These are phyloP conservation scores for Chlorodrepanis virens DNA, from an alignment of 2,113 vertebrate species.

Conservation along the genomic window DNA sequence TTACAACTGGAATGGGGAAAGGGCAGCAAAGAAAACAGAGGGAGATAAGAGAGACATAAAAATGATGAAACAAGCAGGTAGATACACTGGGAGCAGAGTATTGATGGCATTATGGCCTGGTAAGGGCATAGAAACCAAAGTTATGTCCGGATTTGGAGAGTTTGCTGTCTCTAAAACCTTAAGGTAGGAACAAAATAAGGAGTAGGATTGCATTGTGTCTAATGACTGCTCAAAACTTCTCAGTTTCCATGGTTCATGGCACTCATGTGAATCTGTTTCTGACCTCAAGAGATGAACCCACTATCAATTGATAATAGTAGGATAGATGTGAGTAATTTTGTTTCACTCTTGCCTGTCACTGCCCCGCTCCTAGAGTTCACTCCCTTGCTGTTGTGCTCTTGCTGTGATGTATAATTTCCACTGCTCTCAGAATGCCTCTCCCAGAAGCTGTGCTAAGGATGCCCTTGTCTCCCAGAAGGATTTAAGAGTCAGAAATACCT, in stretches of 20 bases:
- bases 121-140: background rate
- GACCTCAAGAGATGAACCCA: background rate
- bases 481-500: background rate
- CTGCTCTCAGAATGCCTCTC: background rate
- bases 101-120: background rate
- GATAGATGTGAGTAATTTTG: background rate
- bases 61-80: background rate
- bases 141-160: background rate
- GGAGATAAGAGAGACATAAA: background rate
- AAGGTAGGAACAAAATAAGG: background rate
- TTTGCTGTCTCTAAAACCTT: background rate
- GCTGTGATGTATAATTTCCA: background rate
- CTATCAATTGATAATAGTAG: background rate
- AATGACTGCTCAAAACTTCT: background rate
- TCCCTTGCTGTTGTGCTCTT: background rate
- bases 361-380: background rate
- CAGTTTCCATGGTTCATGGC: background rate
- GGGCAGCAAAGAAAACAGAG: background rate
- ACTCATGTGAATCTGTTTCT: background rate
- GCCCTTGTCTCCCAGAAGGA: background rate
- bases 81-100: background rate
- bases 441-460: background rate
- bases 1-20: background rate
- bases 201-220: background rate
- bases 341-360: background rate